Base-by-base conservation (phyloP, 2,888 invertebrate genomes). In the Drosophila emarginata region DNA sequence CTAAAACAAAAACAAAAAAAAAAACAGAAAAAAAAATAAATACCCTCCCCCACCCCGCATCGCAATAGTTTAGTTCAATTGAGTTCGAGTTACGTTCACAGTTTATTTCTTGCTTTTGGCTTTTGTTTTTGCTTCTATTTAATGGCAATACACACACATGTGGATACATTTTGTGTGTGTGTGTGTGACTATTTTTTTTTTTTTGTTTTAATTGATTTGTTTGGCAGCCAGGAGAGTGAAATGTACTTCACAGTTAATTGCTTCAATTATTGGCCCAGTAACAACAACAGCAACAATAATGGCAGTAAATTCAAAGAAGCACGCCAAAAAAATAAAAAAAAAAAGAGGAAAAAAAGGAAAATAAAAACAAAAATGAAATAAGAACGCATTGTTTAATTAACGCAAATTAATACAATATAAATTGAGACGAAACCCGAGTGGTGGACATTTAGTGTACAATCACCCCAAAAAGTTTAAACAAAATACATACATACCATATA, bases 171-270 rank as follows among this genome's bases (percentile, higher is more conserved):
- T 32, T 51, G 26, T 58, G 45, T 57, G 36, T 36, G 21, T 57
- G 45, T 28, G 28, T 28, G 6, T 28, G 28, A 28, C 3, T 5
- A 28, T 28, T 28, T 4, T 28, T 28, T 28, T 32, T 32, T 9
- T 32, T 32, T 63, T 70, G 61, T 77, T 80, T 84, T 72, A 83
- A 83, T 83, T 83, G 85, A 87, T 87, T 84, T 87, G 83, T 81
- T 81, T 83, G 87, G 81, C 75, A 78, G 76, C 72, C 56, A 45
- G 18, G 14, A 40, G 36, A 70, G 78, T 76, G 68, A 78, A 80
- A 78, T 75, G 87, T 81, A 87, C 81, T 83, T 81, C 74, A 83
- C 79, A 81, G 61, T 83, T 83, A 83, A 83, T 84, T 83, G 87
- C 68, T 74, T 76, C 83, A 83, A 83, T 83, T 83, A 87, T 74